phyloP scores from a whole-genome alignment of 2,888 invertebrate species.

The Orchesella flavescens region DNA sequence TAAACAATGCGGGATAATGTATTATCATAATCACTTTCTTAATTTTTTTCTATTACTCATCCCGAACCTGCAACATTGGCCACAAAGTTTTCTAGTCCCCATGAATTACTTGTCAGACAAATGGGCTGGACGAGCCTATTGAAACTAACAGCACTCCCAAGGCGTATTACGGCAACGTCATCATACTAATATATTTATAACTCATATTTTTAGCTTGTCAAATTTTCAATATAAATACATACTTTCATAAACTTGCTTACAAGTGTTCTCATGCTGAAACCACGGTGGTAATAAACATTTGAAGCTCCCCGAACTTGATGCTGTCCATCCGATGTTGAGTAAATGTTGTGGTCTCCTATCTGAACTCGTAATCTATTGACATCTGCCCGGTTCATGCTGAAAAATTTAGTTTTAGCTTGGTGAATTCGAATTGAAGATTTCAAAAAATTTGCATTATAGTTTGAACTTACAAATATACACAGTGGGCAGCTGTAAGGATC shows the following conservation, averaged over 20 bases:
- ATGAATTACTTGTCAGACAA: conserved; percentile 75
- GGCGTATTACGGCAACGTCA: conserved; percentile 86
- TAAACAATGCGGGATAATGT: too few relatives aligned
- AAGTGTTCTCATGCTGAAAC: conserved; percentile 87
- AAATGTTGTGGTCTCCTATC: conserved; percentile 88
- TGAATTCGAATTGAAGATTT: neutral
- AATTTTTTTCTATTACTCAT: neutral
- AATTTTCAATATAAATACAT: too few relatives aligned
- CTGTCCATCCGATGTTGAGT: conserved; percentile 72
- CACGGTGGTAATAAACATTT: conserved; percentile 78
- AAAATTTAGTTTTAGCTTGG: conserved; percentile 63
- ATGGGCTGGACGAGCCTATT: conserved; percentile 84
- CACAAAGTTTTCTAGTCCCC: conserved; percentile 11
- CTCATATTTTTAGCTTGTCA: too few relatives aligned
- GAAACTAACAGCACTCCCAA: conserved; percentile 85
- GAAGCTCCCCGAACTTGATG: conserved; percentile 55
- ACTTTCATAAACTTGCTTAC: conserved; percentile 73
- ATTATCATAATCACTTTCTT: too few relatives aligned
- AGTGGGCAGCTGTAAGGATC: conserved; percentile 88
- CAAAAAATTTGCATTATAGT: neutral
- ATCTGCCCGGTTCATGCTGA: conserved; percentile 91
- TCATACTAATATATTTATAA: conserved; percentile 80
- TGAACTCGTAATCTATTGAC: conserved; percentile 87
- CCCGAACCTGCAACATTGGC: conserved; percentile 82
- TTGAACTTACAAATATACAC: conserved; percentile 84